phyloP scores from a whole-genome alignment of 35 echinoderm and acorn worm species.

The Apostichopus parvimensis region DNA sequence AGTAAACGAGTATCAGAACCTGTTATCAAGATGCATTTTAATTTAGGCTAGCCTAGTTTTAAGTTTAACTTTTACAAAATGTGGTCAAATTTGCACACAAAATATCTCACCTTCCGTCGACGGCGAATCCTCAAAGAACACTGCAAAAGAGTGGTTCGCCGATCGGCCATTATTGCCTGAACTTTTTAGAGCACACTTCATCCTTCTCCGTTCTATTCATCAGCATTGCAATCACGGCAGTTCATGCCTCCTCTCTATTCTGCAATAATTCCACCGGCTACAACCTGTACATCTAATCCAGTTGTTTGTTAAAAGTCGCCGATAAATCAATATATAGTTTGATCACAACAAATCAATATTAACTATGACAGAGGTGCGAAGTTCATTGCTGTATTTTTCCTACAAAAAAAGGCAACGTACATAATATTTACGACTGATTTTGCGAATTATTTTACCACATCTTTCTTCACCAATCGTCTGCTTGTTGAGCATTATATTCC shows the following conservation, averaged over 20 bases:
- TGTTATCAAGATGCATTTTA: neutral
- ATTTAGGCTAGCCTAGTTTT: neutral
- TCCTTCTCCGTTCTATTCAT: slow-evolving; percentile 30
- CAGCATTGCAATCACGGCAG: slow-evolving; percentile 18
- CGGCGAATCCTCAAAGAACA: slow-evolving; percentile 74
- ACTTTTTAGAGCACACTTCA: slow-evolving; percentile 35
- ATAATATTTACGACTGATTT: neutral
- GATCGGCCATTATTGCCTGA: slow-evolving; percentile 68
- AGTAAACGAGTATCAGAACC: neutral
- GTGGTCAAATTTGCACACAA: neutral
- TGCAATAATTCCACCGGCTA: slow-evolving; percentile 8
- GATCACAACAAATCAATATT: slow-evolving; percentile 56
- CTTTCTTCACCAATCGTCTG: neutral
- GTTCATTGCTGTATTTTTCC: neutral
- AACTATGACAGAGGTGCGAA: neutral
- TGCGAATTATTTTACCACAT: neutral
- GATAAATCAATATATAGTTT: slow-evolving; percentile 42
- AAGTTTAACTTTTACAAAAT: neutral
- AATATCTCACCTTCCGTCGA: slow-evolving; percentile 70
- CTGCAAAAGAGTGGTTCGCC: slow-evolving; percentile 69
- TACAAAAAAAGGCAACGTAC: neutral
- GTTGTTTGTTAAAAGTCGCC: slow-evolving; percentile 37
- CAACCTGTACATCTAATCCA: slow-evolving; percentile 32
- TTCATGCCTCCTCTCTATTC: slow-evolving; percentile 1
- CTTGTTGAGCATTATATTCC: slow-evolving; percentile 16